These are phyloP conservation scores for Amblyopsis hoosieri DNA, from an alignment of 2,797 vertebrate genomes.

Conservation along the genomic window DNA sequence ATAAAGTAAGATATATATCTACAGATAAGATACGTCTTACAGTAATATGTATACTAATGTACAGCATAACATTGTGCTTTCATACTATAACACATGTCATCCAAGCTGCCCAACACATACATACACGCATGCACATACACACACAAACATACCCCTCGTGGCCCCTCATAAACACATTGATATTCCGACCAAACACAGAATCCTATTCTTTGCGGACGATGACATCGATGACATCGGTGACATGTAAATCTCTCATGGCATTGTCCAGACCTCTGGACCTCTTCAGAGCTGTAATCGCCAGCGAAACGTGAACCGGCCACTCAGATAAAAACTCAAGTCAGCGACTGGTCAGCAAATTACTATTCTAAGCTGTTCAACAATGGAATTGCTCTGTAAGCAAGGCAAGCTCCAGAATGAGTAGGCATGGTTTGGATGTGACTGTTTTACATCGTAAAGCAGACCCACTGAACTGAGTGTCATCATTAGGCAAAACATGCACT, in stretches of 20 bases:
- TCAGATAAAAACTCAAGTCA: constrained; percentile 80
- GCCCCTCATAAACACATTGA: constrained; percentile 65
- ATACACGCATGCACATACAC: constrained; percentile 11
- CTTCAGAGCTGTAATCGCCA: constrained; percentile 70
- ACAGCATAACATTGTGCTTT: constrained; percentile 3
- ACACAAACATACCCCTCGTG: constrained; percentile 2
- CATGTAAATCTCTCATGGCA: constrained; percentile 71
- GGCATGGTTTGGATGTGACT: constrained; percentile 23
- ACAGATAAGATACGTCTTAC: not conserved
- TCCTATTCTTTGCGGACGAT: constrained; percentile 67
- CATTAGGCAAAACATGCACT: too few species aligned
- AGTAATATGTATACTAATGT: not conserved
- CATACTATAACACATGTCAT: constrained; percentile 2
- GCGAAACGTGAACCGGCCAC: constrained; percentile 66
- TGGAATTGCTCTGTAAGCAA: constrained; percentile 77
- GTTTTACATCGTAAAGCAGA: not conserved
- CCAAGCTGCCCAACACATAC: constrained; percentile 18
- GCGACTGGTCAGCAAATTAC: constrained; percentile 89
- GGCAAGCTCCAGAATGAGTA: constrained; percentile 45
- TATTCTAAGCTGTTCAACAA: constrained; percentile 73
- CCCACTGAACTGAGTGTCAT: too few species aligned
- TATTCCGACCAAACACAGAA: constrained; percentile 51
- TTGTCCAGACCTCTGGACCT: constrained; percentile 68
- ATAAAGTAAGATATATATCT: too few species aligned
- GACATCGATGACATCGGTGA: constrained; percentile 73